These are phyloP conservation scores for Andrena praecox DNA, from an alignment of 2,888 invertebrate species.

Conservation along the genomic window DNA sequence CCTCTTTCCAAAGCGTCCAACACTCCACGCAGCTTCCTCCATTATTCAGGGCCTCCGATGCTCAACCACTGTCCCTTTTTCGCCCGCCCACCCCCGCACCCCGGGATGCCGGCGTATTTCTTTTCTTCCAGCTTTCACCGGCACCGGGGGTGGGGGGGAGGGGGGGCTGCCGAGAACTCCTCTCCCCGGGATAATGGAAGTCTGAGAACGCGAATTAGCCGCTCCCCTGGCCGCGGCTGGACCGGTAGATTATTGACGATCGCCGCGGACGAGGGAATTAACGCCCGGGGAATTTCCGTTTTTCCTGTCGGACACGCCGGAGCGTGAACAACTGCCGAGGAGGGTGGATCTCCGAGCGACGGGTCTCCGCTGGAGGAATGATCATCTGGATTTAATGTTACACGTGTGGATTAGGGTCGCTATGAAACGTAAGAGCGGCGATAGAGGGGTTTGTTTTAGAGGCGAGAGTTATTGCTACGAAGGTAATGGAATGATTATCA, in stretches of 20 bases:
- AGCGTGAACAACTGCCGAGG: background rate
- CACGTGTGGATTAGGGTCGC: too few species aligned
- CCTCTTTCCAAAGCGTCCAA: slow-evolving; percentile 29
- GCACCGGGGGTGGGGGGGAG: too few species aligned
- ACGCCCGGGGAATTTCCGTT: background rate
- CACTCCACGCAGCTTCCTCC: slow-evolving; percentile 72
- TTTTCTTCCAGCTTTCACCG: slow-evolving; percentile 30
- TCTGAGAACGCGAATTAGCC: slow-evolving; percentile 45
- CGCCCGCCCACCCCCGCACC: slow-evolving; percentile 36
- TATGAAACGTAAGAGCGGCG: too few species aligned
- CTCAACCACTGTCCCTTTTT: slow-evolving; percentile 78
- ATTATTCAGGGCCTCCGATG: slow-evolving; percentile 80
- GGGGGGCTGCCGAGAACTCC: slow-evolving; percentile 13
- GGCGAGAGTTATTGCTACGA: too few species aligned
- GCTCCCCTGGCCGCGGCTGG: slow-evolving; percentile 9
- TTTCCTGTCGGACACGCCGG: background rate
- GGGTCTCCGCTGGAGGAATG: too few species aligned
- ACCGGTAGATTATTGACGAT: slow-evolving; percentile 21
- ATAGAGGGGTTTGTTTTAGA: too few species aligned
- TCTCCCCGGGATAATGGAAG: slow-evolving; percentile 42
- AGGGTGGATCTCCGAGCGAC: background rate
- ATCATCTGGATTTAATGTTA: too few species aligned
- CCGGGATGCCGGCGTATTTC: slow-evolving; percentile 13
- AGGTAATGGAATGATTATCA: too few species aligned
- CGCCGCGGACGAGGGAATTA: background rate